A percentile compares a stretch with the other conserved stretches of the same genome.
Conservation (phyloP, 2,797 vertebrate genomes). For the Pseudomugil tenellus region DNA sequence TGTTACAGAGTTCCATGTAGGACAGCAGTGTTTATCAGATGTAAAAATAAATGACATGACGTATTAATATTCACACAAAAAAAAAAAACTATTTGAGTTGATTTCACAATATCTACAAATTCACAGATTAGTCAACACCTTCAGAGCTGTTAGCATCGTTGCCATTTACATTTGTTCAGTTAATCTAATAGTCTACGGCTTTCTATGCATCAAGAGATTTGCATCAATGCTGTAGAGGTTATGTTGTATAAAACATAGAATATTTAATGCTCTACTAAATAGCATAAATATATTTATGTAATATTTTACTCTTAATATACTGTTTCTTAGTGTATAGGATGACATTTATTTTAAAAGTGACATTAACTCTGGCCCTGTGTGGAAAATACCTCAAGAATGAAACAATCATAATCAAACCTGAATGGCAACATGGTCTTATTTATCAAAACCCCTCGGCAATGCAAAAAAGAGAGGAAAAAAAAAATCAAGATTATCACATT, state of each 20-base stretch:
- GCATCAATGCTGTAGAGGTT: conserved; percentile 72
- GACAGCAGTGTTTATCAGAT: conserved; percentile 72
- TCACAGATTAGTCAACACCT: conserved; percentile 75
- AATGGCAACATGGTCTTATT: conserved; percentile 47
- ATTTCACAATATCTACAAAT: conserved; percentile 83
- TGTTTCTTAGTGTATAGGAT: conserved; percentile 63
- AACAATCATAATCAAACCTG: conserved; percentile 42
- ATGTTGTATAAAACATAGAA: conserved; percentile 76
- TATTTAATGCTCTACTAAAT: conserved; percentile 75
- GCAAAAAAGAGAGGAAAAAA: background rate
- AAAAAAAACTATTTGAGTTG: conserved; percentile 71
- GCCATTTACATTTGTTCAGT: conserved; percentile 61
- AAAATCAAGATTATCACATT: conserved; percentile 16
- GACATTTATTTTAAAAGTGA: conserved; percentile 56
- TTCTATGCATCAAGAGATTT: conserved; percentile 75
- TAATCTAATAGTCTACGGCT: conserved; percentile 69
- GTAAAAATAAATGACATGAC: conserved; percentile 76
- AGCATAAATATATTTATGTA: conserved; percentile 82
- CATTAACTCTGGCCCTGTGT: conserved; percentile 65
- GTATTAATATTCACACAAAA: conserved; percentile 77
- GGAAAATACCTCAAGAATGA: conserved; percentile 43
- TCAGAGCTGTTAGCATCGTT: conserved; percentile 66
- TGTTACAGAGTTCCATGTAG: conserved; percentile 70
- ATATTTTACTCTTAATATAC: conserved; percentile 80
- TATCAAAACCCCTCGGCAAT: conserved; percentile 35